Base-by-base conservation (phyloP, 2,888 invertebrate species). In the Brachypterus glaber region DNA sequence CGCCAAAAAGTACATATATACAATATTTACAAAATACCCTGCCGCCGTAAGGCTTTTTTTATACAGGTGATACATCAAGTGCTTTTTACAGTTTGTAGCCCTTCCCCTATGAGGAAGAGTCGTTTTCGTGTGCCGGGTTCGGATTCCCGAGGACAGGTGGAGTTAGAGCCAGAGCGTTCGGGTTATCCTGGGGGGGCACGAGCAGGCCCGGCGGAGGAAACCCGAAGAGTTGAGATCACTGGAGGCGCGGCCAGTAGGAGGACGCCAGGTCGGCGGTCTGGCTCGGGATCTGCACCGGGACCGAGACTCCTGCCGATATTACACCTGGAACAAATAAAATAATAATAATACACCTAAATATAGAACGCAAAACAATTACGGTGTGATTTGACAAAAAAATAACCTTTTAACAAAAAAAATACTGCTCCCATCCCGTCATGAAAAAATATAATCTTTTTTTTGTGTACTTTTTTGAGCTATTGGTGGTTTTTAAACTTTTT, bases 181-280 rank as follows among this genome's bases (percentile, higher is more conserved):
- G 76, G 73, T 74, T 76, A 63, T 76, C 76, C 63, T 62, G 66
- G 46, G 71, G 70, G 74, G 76, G 74, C 67, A 82, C 75, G 67
- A 82, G 74, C 43, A 82, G 71, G 63, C 83, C 70, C 67, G 74
- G 77, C 68, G 82, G 78, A 61, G 83, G 79, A 73, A 86, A 83
- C 77, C 84, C 84, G 75, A 85, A 84, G 59, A 87, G 82, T 77
- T 85, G 82, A 69, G 85, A 88, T 90, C 92, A 86, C 81, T 86
- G 89, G 68, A 90, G 79, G 67, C 89, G 72, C 24, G 88, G 86
- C 90, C 90, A 90, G 68, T 90, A 90, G 72, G 85, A 88, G 33
- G 76, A 70, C 16, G 64, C 54, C 36, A 63, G 52, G 72, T 85
- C 87, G 44, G 74, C 69, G 51, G 84, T 73, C 66, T 86, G 85